phyloP scores from a whole-genome alignment of 2,888 invertebrate species.

The Ptychoptera contaminata region DNA sequence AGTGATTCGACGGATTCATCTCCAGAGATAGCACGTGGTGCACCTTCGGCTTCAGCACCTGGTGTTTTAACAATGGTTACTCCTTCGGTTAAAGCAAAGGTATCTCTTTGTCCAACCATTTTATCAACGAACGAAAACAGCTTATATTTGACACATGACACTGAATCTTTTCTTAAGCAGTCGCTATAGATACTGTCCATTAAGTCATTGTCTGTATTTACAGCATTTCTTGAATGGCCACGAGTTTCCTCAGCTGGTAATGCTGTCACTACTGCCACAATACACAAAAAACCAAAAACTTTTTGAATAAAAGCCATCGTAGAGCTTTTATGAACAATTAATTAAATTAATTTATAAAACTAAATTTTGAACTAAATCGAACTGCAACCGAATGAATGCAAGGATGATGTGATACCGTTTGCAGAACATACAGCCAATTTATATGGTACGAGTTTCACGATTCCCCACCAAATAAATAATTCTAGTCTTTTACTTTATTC shows the following conservation, averaged over 20 bases:
- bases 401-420: slow-evolving; percentile 35
- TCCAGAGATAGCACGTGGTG: slow-evolving; percentile 53
- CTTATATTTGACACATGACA: slow-evolving; percentile 74
- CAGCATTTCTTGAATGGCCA: slow-evolving; percentile 37
- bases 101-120: slow-evolving; percentile 64
- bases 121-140: slow-evolving; percentile 76
- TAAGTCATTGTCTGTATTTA: slow-evolving; percentile 59
- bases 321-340: slow-evolving; percentile 8
- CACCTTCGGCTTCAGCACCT: slow-evolving; percentile 53
- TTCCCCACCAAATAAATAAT: slow-evolving; percentile 12
- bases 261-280: slow-evolving; percentile 40
- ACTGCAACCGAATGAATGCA: slow-evolving; percentile 30
- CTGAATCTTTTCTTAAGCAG: slow-evolving; percentile 67
- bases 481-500: slow-evolving; percentile 9
- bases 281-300: slow-evolving; percentile 36
- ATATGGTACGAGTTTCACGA: slow-evolving; percentile 21
- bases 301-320: slow-evolving; percentile 32
- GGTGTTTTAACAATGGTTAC: slow-evolving; percentile 67
- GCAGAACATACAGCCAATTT: slow-evolving; percentile 31
- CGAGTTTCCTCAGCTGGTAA: slow-evolving; percentile 55
- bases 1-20: slow-evolving; percentile 49
- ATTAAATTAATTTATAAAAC: slow-evolving; percentile 2
- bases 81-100: slow-evolving; percentile 64
- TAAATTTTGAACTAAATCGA: slow-evolving; percentile 9
- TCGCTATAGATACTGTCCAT: slow-evolving; percentile 62